Evolutionary conservation across 1,140 invertebrate genomes (phyloP).

Genomic region (honey bee (Apis mellifera)): DNA sequence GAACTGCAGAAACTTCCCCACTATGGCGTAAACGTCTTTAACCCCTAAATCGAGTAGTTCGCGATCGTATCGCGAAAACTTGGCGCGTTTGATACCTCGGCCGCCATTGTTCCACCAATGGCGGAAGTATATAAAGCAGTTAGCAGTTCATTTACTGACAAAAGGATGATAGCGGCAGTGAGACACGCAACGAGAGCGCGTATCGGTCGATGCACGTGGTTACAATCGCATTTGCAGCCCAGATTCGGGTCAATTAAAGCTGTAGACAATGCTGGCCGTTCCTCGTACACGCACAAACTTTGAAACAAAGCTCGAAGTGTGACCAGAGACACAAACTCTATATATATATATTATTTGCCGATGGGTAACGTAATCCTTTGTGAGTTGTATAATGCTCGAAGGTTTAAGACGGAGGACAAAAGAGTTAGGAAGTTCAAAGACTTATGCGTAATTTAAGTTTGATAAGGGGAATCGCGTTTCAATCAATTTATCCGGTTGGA

Average conservation of each 20-base stretch:
- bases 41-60: not conserved
- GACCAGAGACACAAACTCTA: not conserved
- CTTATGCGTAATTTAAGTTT: not conserved
- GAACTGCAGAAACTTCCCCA: not conserved
- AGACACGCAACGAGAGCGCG: not conserved
- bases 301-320: constrained; percentile 7
- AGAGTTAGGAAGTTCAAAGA: not conserved
- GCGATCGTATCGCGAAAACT: not conserved
- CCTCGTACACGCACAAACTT: constrained; percentile 2
- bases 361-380: constrained; percentile 32
- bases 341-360: constrained; percentile 1
- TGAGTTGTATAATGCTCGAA: constrained; percentile 3
- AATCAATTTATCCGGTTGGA: not conserved
- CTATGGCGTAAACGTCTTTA: not conserved
- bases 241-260: constrained; percentile 38
- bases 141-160: not conserved
- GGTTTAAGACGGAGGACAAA: too few relatives aligned
- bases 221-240: constrained; percentile 5
- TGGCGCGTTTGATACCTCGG: not conserved
- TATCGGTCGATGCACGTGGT: not conserved
- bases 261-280: constrained; percentile 13
- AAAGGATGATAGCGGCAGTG: not conserved
- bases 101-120: not conserved
- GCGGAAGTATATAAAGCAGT: constrained; percentile 24
- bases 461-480: constrained; percentile 23